phyloP scores from a whole-genome alignment of 2,797 vertebrate genomes.

The Balearica regulorum region DNA sequence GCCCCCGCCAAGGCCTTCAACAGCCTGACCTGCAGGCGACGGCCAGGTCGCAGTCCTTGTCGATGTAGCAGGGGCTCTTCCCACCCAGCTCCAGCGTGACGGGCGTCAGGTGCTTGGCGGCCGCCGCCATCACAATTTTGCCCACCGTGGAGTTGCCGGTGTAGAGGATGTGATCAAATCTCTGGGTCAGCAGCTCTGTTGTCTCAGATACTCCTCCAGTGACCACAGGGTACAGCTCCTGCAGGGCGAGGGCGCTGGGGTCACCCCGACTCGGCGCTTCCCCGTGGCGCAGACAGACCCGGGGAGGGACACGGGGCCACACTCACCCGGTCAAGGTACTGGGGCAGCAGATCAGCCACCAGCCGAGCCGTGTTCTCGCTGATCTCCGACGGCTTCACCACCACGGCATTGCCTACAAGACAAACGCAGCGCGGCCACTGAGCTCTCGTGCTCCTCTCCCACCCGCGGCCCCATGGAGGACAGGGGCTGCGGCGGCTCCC shows the following conservation, averaged over 20 bases:
- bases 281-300: too few relatives aligned
- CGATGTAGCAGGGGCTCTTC: conserved; percentile 92
- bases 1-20: too few relatives aligned
- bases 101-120: conserved; percentile 86
- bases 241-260: not conserved
- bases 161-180: conserved; percentile 90
- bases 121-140: conserved; percentile 85
- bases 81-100: conserved; percentile 92
- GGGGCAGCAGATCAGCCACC: conserved; percentile 82
- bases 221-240: conserved; percentile 78
- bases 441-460: not conserved
- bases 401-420: conserved; percentile 85
- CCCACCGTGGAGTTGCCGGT: conserved; percentile 81
- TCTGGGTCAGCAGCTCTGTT: conserved; percentile 81
- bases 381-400: conserved; percentile 90
- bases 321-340: conserved; percentile 86
- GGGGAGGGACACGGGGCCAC: not conserved
- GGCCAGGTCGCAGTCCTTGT: conserved; percentile 84
- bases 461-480: accelerated
- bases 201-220: conserved; percentile 83
- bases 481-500: accelerated
- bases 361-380: conserved; percentile 80
- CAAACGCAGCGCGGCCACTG: accelerated
- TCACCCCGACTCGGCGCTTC: too few relatives aligned
- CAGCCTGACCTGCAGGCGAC: conserved; percentile 82